Conservation (phyloP, 2,797 vertebrate species). For the Arremon brunneinucha region DNA sequence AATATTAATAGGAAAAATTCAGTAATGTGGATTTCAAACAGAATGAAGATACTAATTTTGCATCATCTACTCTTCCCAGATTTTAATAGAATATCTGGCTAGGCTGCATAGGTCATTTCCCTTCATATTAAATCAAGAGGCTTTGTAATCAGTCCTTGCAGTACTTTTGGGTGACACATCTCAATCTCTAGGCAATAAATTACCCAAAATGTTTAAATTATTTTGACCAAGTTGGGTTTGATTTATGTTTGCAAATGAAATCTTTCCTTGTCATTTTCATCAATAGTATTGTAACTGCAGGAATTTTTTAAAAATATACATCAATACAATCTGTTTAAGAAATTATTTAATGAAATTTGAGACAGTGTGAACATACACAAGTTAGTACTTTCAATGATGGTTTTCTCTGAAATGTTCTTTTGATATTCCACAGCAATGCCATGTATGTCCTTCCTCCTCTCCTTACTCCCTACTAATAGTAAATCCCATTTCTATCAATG, state of each 20-base stretch:
- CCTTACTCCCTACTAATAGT: not conserved
- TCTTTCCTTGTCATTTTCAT: not conserved
- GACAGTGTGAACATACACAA: not conserved
- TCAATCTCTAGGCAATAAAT: conserved; percentile 15
- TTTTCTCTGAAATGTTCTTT: not conserved
- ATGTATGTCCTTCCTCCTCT: not conserved
- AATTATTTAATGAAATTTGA: not conserved
- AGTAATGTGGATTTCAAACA: not conserved
- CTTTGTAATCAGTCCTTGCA: conserved; percentile 10
- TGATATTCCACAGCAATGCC: not conserved
- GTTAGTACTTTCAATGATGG: not conserved
- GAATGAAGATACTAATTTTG: conserved; percentile 7
- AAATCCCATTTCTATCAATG: not conserved
- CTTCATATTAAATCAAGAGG: conserved; percentile 8
- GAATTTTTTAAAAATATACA: not conserved
- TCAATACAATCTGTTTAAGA: not conserved
- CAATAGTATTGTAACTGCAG: not conserved
- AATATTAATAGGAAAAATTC: conserved; percentile 35
- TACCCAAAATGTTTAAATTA: not conserved
- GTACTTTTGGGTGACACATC: not conserved
- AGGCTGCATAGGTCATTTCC: not conserved
- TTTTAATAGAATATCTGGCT: conserved; percentile 30
- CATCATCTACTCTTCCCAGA: not conserved
- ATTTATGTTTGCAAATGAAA: not conserved
- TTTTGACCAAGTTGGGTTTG: not conserved